Evolutionary conservation across 2,888 invertebrate species (phyloP).

Genomic region (Tinea semifulvella): DNA sequence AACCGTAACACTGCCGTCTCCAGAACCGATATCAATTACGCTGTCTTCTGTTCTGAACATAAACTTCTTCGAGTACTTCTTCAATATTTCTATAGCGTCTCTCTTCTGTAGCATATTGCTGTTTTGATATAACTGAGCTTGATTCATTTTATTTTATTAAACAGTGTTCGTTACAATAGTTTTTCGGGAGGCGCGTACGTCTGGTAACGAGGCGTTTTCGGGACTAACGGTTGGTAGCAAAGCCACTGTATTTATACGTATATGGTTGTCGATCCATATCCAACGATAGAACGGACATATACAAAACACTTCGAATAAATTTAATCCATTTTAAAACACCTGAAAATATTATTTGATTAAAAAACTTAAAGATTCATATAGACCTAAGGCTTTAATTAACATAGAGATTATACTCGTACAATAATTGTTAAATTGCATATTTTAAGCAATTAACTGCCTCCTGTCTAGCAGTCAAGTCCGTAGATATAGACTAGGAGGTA

Average conservation of each 20-base stretch:
- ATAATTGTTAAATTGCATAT: no score
- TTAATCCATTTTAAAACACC: background rate
- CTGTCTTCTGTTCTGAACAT: slow-evolving; percentile 60
- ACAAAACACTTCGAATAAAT: background rate
- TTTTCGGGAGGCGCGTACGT: slow-evolving; percentile 34
- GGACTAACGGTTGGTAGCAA: slow-evolving; percentile 34
- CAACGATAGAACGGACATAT: background rate
- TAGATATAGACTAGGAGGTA: no score
- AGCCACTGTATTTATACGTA: slow-evolving; percentile 50
- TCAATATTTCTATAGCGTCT: slow-evolving; percentile 68
- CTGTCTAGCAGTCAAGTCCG: no score
- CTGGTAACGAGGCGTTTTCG: slow-evolving; percentile 42
- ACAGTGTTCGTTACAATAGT: slow-evolving; percentile 19
- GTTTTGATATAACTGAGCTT: slow-evolving; percentile 68
- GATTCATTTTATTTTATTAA: slow-evolving; percentile 12
- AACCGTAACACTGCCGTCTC: slow-evolving; percentile 74
- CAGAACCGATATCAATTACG: slow-evolving; percentile 79
- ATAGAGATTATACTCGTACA: no score
- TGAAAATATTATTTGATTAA: no score
- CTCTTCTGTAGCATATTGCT: slow-evolving; percentile 75
- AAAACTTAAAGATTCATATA: no score
- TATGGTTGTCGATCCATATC: background rate
- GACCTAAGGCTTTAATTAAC: no score
- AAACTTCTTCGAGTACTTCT: slow-evolving; percentile 68
- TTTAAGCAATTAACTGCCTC: no score